Conservation (phyloP, 2,888 invertebrate genomes). For the Apotomis betuletana region DNA sequence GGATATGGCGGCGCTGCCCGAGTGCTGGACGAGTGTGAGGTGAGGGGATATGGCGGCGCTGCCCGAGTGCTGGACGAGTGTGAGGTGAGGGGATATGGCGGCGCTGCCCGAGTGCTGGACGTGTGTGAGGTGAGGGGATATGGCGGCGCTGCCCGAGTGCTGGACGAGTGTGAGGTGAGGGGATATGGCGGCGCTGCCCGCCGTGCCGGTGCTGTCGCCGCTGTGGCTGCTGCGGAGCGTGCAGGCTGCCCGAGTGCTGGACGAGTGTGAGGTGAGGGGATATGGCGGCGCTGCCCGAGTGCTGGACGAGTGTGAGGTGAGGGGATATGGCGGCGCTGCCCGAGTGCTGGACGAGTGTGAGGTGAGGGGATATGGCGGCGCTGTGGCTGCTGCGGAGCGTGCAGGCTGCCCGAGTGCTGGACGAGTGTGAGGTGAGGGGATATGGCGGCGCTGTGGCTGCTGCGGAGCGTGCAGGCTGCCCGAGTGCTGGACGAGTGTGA, state of each 20-base stretch:
- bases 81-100: slow-evolving; percentile 63
- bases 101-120: slow-evolving; percentile 59
- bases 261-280: too few relatives aligned
- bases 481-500: slow-evolving; percentile 25
- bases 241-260: slow-evolving; percentile 58
- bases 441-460: slow-evolving; percentile 88
- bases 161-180: too few relatives aligned
- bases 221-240: slow-evolving; percentile 93
- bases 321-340: slow-evolving; percentile 75
- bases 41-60: slow-evolving; percentile 74
- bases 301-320: too few relatives aligned
- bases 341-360: slow-evolving; percentile 25
- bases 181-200: slow-evolving; percentile 82
- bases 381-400: slow-evolving; percentile 91
- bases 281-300: slow-evolving; percentile 76
- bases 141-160: slow-evolving; percentile 76
- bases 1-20: slow-evolving; percentile 75
- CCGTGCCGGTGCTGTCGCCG: too few relatives aligned
- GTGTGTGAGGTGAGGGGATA: too few relatives aligned
- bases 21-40: slow-evolving; percentile 7
- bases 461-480: slow-evolving; percentile 86
- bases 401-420: slow-evolving; percentile 58
- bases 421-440: too few relatives aligned
- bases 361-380: slow-evolving; percentile 71
- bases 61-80: slow-evolving; percentile 42